Percentiles rank a stretch among this genome's conserved stretches.
Conservation (phyloP, 2,797 vertebrate genomes). For the Australoheros facetus region DNA sequence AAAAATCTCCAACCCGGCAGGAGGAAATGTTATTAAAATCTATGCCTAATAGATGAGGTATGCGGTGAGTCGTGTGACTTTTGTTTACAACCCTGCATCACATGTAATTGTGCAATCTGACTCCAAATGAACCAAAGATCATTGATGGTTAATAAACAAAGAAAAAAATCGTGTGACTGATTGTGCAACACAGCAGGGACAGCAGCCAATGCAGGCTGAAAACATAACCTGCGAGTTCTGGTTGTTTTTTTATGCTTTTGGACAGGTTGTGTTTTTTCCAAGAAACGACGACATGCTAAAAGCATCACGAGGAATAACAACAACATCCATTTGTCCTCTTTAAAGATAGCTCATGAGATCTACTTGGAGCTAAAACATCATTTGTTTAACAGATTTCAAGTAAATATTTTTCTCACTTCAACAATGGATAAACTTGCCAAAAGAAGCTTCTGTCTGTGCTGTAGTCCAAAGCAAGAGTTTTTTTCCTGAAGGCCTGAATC, state of each 20-base stretch:
- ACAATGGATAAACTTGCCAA: not conserved
- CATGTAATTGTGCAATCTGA: constrained; percentile 14
- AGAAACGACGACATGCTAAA: not conserved
- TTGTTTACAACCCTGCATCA: constrained; percentile 26
- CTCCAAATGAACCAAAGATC: constrained; percentile 27
- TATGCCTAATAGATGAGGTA: not conserved
- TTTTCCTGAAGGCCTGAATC: not conserved
- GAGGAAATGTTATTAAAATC: not conserved
- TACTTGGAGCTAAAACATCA: not conserved
- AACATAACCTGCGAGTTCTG: not conserved
- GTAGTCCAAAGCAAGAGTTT: not conserved
- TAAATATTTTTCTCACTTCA: not conserved
- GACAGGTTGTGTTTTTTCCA: not conserved
- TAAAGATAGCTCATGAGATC: not conserved
- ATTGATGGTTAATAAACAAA: constrained; percentile 4
- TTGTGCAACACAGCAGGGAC: not conserved
- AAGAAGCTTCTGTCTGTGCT: not conserved
- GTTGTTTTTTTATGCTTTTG: not conserved
- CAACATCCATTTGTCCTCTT: not conserved
- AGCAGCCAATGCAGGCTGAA: not conserved
- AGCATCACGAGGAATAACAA: not conserved
- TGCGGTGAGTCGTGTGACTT: constrained; percentile 2
- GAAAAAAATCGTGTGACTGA: constrained; percentile 4
- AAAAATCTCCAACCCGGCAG: not conserved
- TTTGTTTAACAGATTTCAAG: not conserved